phyloP scores from a whole-genome alignment of 2,113 vertebrate species.

The Sinocyclocheilus anshuiensis region DNA sequence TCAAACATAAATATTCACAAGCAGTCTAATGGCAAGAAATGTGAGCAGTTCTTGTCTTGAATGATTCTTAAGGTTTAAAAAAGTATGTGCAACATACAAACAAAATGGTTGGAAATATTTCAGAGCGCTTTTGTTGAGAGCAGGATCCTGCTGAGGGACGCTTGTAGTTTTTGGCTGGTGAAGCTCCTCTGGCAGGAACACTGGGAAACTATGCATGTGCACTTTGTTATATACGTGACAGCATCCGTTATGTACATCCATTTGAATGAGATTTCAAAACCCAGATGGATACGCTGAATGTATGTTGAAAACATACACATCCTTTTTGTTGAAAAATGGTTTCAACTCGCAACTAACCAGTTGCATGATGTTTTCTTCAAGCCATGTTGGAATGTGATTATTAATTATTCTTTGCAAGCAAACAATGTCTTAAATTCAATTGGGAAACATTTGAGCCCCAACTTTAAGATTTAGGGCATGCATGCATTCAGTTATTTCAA shows the following conservation, averaged over 20 bases:
- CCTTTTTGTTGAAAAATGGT: background rate
- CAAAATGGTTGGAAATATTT: slow-evolving; percentile 20
- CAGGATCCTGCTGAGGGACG: background rate
- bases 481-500: too few species aligned
- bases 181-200: slow-evolving; percentile 30
- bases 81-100: background rate
- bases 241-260: background rate
- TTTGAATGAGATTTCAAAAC: background rate
- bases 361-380: background rate
- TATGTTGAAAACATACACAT: background rate
- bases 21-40: slow-evolving; percentile 8
- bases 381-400: background rate
- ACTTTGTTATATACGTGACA: background rate
- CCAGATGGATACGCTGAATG: background rate
- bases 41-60: background rate
- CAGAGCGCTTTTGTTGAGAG: background rate
- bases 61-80: background rate
- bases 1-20: slow-evolving; percentile 38
- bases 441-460: background rate
- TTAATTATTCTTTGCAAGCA: background rate
- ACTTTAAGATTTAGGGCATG: too few species aligned
- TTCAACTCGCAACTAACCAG: background rate
- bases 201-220: slow-evolving; percentile 43
- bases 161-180: slow-evolving; percentile 7
- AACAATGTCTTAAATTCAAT: background rate